Conservation (phyloP, 2,797 vertebrate species). For the Bryconaethiops microstoma region DNA sequence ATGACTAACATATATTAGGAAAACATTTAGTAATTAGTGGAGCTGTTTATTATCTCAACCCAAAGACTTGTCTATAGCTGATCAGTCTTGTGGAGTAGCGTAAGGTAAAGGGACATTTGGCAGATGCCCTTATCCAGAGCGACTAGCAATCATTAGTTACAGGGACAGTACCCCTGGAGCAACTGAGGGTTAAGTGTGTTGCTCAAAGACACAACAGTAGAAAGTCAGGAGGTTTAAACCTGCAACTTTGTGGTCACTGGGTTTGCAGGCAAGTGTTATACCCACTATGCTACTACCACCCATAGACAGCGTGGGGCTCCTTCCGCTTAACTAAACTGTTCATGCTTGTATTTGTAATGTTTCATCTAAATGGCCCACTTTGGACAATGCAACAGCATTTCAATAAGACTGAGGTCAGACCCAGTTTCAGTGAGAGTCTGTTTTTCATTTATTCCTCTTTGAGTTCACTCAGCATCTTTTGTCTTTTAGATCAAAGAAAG, state of each 20-base stretch:
- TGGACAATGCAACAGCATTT: background rate
- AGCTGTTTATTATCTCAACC: background rate
- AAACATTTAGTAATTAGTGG: background rate
- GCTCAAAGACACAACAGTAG: no score
- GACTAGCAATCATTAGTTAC: no score
- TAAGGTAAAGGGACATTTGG: background rate
- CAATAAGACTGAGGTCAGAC: background rate
- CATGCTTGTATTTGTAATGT: background rate
- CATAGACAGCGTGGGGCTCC: background rate
- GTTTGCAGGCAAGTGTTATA: no score
- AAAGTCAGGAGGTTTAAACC: no score
- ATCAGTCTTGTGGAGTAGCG: background rate
- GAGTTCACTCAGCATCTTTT: background rate
- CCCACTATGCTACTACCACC: no score
- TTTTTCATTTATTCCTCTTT: background rate
- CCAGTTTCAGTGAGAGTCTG: background rate
- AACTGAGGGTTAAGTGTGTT: no score
- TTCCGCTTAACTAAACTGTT: background rate
- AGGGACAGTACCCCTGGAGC: no score
- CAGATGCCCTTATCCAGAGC: no score
- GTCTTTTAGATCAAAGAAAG: background rate
- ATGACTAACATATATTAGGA: background rate
- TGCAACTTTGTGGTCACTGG: no score
- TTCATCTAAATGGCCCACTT: background rate
- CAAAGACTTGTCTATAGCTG: background rate